Evolutionary conservation across 2,113 vertebrate genomes (phyloP).

Genomic region (Myrmecophaga tridactyla): DNA sequence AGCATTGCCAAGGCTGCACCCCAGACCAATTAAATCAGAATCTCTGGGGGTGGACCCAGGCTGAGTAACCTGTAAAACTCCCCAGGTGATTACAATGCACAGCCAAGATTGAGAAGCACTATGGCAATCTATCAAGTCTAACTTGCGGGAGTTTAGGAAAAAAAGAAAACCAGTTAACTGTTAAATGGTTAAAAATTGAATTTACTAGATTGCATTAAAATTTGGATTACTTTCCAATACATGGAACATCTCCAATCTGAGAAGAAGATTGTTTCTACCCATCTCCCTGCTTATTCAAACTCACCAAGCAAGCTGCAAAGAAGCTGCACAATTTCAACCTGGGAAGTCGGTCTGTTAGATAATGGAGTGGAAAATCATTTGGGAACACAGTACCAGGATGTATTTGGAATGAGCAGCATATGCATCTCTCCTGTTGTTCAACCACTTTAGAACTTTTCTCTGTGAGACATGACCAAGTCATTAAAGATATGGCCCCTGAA

Average conservation of each 20-base stretch:
- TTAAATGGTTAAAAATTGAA: not conserved
- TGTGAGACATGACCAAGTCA: not conserved
- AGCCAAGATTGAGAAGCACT: not conserved
- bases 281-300: slow-evolving; percentile 11
- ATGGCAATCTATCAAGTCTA: not conserved
- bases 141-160: not conserved
- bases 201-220: not conserved
- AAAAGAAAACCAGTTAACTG: not conserved
- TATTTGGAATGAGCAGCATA: not conserved
- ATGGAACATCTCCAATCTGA: not conserved
- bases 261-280: not conserved
- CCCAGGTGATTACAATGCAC: not conserved
- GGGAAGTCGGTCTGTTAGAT: slow-evolving; percentile 18
- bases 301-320: not conserved
- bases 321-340: not conserved
- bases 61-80: not conserved
- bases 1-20: not conserved
- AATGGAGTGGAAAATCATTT: slow-evolving; percentile 1
- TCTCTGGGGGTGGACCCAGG: not conserved
- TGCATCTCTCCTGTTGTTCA: not conserved
- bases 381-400: not conserved
- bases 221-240: slow-evolving; percentile 23
- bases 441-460: not conserved
- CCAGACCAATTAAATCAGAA: not conserved
- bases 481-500: not conserved